Conservation (phyloP, 2,888 invertebrate genomes). For the Pseudococcus longispinus region DNA sequence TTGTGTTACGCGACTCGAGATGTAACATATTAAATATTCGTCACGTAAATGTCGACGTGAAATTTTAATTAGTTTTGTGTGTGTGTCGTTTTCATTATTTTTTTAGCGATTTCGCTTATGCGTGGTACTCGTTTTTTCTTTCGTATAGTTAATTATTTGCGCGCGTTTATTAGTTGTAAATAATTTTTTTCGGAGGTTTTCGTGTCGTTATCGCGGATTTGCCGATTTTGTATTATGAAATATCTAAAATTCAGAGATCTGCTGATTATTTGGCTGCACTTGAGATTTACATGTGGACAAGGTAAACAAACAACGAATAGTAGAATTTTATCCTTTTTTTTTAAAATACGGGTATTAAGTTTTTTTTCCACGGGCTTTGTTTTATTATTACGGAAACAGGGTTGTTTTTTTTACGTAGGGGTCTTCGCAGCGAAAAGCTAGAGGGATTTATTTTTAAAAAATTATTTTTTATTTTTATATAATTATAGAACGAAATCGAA, state of each 20-base stretch:
- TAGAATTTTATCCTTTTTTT: background rate
- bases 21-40: background rate
- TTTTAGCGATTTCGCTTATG: background rate
- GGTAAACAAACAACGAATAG: background rate
- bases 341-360: background rate
- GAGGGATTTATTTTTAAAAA: background rate
- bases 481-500: background rate
- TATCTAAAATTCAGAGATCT: background rate
- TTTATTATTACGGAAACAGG: background rate
- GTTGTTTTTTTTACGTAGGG: background rate
- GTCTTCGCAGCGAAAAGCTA: background rate
- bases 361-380: background rate
- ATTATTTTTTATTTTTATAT: background rate
- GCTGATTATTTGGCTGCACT: conserved; percentile 15
- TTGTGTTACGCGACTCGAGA: background rate
- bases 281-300: conserved; percentile 9
- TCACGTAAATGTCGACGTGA: conserved; percentile 18
- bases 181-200: background rate
- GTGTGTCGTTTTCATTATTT: background rate
- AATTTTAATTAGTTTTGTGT: conserved; percentile 15
- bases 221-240: conserved; percentile 4
- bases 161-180: background rate
- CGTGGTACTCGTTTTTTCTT: background rate
- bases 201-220: background rate
- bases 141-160: background rate